Base-by-base conservation (phyloP, 2,113 vertebrate genomes). In the Mixornis gularis region DNA sequence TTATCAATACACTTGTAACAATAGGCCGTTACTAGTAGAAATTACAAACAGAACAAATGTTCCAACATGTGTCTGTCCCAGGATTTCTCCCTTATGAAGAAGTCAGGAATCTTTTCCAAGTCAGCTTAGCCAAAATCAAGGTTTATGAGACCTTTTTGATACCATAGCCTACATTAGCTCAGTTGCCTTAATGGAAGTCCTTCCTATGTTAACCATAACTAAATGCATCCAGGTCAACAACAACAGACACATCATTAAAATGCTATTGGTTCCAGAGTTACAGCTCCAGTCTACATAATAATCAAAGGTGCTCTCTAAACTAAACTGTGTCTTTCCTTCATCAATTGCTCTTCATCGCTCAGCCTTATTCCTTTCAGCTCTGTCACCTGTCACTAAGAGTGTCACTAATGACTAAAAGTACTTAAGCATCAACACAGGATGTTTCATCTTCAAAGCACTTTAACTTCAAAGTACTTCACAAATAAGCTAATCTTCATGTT, bases 361-460 rank as follows among this genome's bases (percentile, higher is more conserved):
- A 90, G 68, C 46, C 79, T 68, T 58, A 62, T 4, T 89, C 83
- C 84, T 82, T 79, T 92, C 81, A 95, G 91, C 66, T 55, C 78
- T 63, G 80, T 69, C 91, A 92, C 70, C 73, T 79, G 78, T 40
- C 91, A 79, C 4, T 58, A 56, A 66, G 53, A 66, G 66, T 69
- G 78, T 70, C 91, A 87, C 84, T 90, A 94, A 91, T 81, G 77
- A 88, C 83, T 90, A 53, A 53, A 77, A 79, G 88, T 46, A 86
- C 79, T 93, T 86, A 65, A 89, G 74, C 63, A 72, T 15, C 13
- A 1, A 87, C 62, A 89, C 49, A 72, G 58, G 76, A 78, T 8
- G 16, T 92, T 93, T 94, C 78, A 91, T 93, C 84, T 94, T 92
- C 92, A 92, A 92, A 96, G 89, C 51, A 70, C 78, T 93, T 85